Evolutionary conservation across 1,140 invertebrate species (phyloP), one percentile per base, ranked within the genome.

Genomic region (Dinothrombium tinctorium): DNA sequence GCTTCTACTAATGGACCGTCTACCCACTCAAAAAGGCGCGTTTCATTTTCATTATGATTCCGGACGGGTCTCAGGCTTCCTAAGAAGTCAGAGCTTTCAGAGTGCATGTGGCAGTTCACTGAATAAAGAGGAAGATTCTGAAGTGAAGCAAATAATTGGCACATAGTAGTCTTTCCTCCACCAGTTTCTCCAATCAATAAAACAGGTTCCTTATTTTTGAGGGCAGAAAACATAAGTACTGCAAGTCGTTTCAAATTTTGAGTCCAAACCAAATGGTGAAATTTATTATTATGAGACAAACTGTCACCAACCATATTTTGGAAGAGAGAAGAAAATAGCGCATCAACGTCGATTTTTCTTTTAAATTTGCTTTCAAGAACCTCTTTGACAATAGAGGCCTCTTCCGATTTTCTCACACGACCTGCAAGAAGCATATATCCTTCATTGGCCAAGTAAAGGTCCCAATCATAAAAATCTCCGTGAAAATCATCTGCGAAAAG

Each of bases 31-130:
- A 99, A 99, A 2, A 95, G 58, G 57, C 69, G 67, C 38, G 58
- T 15, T 31, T 28, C 31, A 17, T 23, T 14, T 6, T 41, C 50
- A 36, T 51, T 46, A 22, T 20, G 31, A 41, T 76, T 67, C 36
- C 87, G 63, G 2, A 86, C 76, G 3, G 94, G 94, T 49, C 92
- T 63, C 3, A 99, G 59, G 32, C 86, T 84, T 36, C 94, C 94
- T 8, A 99, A 62, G 54, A 99, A 96, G 61, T 99, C 94, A 1
- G 87, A 74, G 50, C 86, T 83, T 59, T 99, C 94, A 2, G 87
- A 92, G 55, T 98, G 82, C 74, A 95, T 86, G 54, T 99, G 92
- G 62, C 92, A 99, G 61, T 96, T 99, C 0, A 98, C 71, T 23
- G 74, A 71, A 35, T 72, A 64, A 17, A 96, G 59, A 35, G 69